Evolutionary conservation across 2,113 vertebrate genomes (phyloP).

Genomic region (Cynoglossus semilaevis): DNA sequence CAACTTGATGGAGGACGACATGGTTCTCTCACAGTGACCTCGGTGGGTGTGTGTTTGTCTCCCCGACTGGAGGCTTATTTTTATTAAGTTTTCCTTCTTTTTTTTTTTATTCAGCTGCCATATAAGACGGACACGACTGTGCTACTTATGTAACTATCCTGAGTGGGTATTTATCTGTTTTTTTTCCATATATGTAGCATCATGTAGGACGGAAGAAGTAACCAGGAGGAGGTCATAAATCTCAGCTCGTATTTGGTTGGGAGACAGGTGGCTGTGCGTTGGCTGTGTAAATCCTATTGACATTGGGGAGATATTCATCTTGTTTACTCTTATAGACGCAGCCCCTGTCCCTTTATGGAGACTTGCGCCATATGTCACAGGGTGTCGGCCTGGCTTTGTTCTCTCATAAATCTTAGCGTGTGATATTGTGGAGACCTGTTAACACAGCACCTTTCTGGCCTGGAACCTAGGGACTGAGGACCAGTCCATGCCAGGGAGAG

Average conservation of each 20-base stretch:
- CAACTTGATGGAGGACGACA: constrained; percentile 41
- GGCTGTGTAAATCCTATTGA: constrained; percentile 74
- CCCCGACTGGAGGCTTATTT: constrained; percentile 26
- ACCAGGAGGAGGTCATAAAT: constrained; percentile 69
- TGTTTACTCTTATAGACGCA: constrained; percentile 72
- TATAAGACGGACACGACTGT: constrained; percentile 36
- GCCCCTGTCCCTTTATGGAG: constrained; percentile 73
- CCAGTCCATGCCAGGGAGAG: constrained; percentile 38
- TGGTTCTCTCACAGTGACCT: constrained; percentile 48
- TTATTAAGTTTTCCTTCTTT: constrained; percentile 6
- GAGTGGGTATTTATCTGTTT: constrained; percentile 30
- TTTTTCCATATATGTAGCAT: constrained; percentile 63
- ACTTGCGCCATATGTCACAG: constrained; percentile 74
- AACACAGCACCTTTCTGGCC: constrained; percentile 59
- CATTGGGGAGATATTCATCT: constrained; percentile 73
- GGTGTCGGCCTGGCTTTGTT: constrained; percentile 71
- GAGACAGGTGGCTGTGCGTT: constrained; percentile 76
- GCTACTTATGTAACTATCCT: constrained; percentile 49
- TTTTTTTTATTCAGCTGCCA: constrained; percentile 22
- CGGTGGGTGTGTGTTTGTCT: constrained; percentile 30
- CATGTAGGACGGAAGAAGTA: constrained; percentile 63
- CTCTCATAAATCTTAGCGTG: constrained; percentile 67
- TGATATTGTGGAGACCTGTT: constrained; percentile 66
- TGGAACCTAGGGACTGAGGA: constrained; percentile 44
- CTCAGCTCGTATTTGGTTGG: constrained; percentile 72